Base-by-base conservation (phyloP, 2,113 vertebrate species). In the Elgaria multicarinata region DNA sequence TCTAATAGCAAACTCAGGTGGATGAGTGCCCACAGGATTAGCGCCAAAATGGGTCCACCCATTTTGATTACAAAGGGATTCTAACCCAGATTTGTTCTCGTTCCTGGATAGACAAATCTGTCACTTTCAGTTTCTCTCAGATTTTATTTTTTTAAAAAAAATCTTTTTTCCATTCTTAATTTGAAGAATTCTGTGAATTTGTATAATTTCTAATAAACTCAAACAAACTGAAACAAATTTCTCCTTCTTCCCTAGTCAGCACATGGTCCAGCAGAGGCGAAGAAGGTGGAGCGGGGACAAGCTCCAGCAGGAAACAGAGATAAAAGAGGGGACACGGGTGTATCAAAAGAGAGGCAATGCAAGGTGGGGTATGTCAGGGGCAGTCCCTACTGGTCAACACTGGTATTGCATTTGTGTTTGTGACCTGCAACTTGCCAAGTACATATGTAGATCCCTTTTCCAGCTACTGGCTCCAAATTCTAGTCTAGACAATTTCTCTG, bases 401-500 rank as follows among this genome's bases (percentile, higher is more conserved):
- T 58, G 53, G 53, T 76, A 64, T 72, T 85, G 14, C n/a, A 39
- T 85, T 36, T 74, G 55, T 55, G 33, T 62, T 13, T 72, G 83
- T 81, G 39, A 44, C 18, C 18, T 31, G 55, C 20, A 6, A 62
- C 36, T 64, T 55, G 66, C 44, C 64, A 66, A 42, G 24, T 50
- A 16, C 55, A 53, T 71, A 39, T 55, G 16, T 39, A 53, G 66
- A 53, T 69, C 64, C 42, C 22, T 22, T 67, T 46, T n/a, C 39
- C 64, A n/a, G 42, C 64, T 87, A 53, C 24, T 82, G n/a, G 20
- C 50, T 62, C 79, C 55, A 69, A 79, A 77, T 31, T 26, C 62
- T 13, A 78, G 24, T 64, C 86, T 81, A 42, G 26, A 87, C 26
- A 87, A 80, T n/a, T 46, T 71, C 33, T 87, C 78, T 80, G 42